Conservation (phyloP, 2,888 invertebrate species). For the Aromia moschata region DNA sequence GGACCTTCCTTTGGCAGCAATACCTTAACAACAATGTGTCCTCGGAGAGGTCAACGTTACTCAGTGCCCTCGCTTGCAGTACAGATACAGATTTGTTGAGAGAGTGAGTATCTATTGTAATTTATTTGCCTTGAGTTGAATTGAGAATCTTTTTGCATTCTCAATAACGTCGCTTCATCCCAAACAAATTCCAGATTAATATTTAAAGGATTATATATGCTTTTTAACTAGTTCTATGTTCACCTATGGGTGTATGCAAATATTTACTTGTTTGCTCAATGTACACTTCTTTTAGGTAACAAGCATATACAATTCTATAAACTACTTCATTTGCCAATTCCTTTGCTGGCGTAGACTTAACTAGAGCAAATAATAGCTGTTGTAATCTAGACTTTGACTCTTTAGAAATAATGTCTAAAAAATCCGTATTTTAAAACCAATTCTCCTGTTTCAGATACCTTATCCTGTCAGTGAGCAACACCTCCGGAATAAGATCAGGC, state of each 20-base stretch:
- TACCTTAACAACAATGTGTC: conserved; percentile 69
- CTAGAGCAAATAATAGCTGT: not conserved
- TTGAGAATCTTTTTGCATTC: not conserved
- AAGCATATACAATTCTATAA: not conserved
- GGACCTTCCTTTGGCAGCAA: conserved; percentile 69
- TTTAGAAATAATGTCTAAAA: not conserved
- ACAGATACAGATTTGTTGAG: conserved; percentile 65
- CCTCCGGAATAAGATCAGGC: conserved; percentile 62
- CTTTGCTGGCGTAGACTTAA: not conserved
- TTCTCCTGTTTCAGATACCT: conserved; percentile 45
- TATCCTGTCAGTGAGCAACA: conserved; percentile 39
- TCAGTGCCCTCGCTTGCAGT: conserved; percentile 76
- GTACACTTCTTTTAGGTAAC: not conserved
- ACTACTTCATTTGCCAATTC: too few relatives aligned
- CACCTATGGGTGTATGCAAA: not conserved
- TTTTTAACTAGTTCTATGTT: too few relatives aligned
- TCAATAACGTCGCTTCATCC: too few relatives aligned
- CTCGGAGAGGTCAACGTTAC: conserved; percentile 74
- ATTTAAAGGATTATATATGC: too few relatives aligned
- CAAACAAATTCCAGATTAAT: too few relatives aligned
- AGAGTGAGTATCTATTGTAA: conserved; percentile 58
- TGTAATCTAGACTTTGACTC: not conserved
- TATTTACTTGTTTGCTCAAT: too few relatives aligned
- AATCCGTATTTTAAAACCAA: not conserved
- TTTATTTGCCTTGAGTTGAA: not conserved